These are phyloP conservation scores for Hexactinellida sp. DNA, from an alignment of 37 sponge, comb jelly and placozoan species.

Conservation along the genomic window DNA sequence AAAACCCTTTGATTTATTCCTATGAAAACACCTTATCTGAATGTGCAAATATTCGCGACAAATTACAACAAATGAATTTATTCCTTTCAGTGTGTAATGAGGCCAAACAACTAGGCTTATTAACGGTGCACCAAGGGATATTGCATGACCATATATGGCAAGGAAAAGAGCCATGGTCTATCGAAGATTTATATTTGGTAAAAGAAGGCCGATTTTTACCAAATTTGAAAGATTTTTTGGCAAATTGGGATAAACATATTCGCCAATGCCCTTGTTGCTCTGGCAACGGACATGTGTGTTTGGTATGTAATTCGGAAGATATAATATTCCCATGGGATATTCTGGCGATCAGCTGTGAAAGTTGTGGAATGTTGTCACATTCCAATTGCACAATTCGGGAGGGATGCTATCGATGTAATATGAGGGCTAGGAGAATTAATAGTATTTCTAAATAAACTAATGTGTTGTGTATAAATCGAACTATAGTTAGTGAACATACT, in stretches of 20 bases:
- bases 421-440: neutral
- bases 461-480: too few relatives aligned
- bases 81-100: neutral
- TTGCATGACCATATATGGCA: conserved; percentile 4
- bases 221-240: neutral
- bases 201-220: neutral
- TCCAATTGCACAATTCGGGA: neutral
- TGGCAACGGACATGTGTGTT: conserved; percentile 28
- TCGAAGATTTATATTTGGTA: neutral
- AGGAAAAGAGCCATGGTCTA: neutral
- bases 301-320: conserved; percentile 43
- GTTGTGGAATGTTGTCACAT: conserved; percentile 44
- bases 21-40: neutral
- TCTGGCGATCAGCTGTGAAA: conserved; percentile 23
- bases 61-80: neutral
- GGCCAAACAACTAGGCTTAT: neutral
- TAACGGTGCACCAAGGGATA: neutral
- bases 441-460: neutral
- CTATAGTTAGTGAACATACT: too few relatives aligned
- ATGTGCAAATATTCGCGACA: neutral
- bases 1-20: conserved; percentile 1
- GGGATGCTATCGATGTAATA: neutral
- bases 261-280: conserved; percentile 24
- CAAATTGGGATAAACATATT: neutral
- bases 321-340: conserved; percentile 53